phyloP scores from a whole-genome alignment of 2,797 vertebrate species.

The Epinephelus coioides region DNA sequence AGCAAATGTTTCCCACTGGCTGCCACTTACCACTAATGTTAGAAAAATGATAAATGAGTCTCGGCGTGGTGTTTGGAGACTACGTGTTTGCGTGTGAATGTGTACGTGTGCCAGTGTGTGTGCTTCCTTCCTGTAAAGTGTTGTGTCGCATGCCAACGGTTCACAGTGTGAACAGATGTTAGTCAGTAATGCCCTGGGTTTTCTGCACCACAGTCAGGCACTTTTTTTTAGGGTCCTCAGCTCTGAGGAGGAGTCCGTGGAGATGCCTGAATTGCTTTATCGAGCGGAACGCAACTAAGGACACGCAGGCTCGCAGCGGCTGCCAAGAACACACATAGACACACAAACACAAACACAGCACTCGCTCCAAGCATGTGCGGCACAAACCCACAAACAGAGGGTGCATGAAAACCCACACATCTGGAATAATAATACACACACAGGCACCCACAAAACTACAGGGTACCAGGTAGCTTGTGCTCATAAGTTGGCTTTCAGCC shows the following conservation, averaged over 20 bases:
- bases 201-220: slow-evolving; percentile 59
- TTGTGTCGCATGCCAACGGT: slow-evolving; percentile 73
- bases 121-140: slow-evolving; percentile 60
- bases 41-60: slow-evolving; percentile 78
- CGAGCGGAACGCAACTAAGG: slow-evolving; percentile 72
- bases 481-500: slow-evolving; percentile 24
- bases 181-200: slow-evolving; percentile 72
- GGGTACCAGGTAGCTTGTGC: slow-evolving; percentile 23
- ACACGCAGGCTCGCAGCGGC: slow-evolving; percentile 60
- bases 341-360: slow-evolving; percentile 46
- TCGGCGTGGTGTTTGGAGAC: slow-evolving; percentile 54
- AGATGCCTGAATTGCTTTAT: slow-evolving; percentile 79
- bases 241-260: slow-evolving; percentile 64
- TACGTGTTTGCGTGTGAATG: slow-evolving; percentile 42
- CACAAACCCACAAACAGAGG: slow-evolving; percentile 46
- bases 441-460: slow-evolving; percentile 5
- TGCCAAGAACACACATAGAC: slow-evolving; percentile 60
- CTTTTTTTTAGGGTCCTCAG: slow-evolving; percentile 71
- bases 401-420: slow-evolving; percentile 26
- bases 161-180: slow-evolving; percentile 86
- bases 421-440: slow-evolving; percentile 29
- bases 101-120: slow-evolving; percentile 48
- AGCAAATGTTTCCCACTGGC: slow-evolving; percentile 68
- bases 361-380: slow-evolving; percentile 40
- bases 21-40: slow-evolving; percentile 79